Percentiles rank a stretch among this genome's conserved stretches.
Evolutionary conservation across 2,113 vertebrate genomes (phyloP).

Genomic region (Bothrops jararaca): DNA sequence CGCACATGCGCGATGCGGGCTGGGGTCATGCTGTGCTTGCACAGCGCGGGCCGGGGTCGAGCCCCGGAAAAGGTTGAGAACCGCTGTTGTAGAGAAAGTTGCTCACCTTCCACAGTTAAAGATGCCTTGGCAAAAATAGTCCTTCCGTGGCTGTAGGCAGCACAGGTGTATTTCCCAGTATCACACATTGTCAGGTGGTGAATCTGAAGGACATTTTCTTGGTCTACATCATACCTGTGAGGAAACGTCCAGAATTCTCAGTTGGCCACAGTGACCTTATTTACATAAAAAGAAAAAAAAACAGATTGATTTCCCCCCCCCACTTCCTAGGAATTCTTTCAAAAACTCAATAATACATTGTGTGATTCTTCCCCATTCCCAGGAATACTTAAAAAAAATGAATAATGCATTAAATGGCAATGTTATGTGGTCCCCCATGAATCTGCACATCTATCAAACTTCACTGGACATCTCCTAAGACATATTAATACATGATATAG

Average conservation of each 20-base stretch:
- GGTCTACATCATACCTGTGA: constrained; percentile 79
- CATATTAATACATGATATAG: neutral
- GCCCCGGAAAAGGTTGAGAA: too few relatives aligned
- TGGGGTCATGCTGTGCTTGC: too few relatives aligned
- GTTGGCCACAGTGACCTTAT: neutral
- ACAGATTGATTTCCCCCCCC: neutral
- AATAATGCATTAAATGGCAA: neutral
- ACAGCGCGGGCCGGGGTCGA: too few relatives aligned
- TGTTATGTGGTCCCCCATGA: neutral
- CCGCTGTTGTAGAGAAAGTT: fast-evolving
- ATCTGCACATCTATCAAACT: neutral
- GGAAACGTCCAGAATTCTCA: neutral
- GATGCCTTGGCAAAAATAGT: constrained; percentile 63
- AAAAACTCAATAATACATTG: neutral
- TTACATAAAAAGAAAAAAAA: neutral
- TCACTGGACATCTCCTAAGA: neutral
- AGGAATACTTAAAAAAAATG: neutral
- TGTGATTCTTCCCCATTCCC: neutral
- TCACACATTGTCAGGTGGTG: constrained; percentile 73
- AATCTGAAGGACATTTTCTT: constrained; percentile 78
- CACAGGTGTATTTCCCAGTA: constrained; percentile 79
- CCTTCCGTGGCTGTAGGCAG: constrained; percentile 75
- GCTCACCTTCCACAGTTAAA: constrained; percentile 76
- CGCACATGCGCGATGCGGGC: too few relatives aligned
- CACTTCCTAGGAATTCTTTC: neutral